A percentile compares a stretch with the other conserved stretches of the same genome.
These are phyloP conservation scores for Catalaphyllia jardinei DNA, from an alignment of 64 coral and sea anemone species.

Conservation along the genomic window DNA sequence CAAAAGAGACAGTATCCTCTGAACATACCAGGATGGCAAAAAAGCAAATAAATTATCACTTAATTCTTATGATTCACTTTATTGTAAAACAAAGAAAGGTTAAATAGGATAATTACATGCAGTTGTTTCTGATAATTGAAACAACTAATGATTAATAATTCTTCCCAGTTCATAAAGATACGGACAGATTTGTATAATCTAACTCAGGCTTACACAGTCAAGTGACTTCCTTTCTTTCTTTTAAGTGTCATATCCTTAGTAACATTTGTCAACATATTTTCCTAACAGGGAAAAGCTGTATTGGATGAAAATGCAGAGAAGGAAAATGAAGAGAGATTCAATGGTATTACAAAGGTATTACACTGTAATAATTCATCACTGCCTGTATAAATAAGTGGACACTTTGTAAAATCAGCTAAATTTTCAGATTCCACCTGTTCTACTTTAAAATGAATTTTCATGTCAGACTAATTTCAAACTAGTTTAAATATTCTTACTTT, in stretches of 20 bases:
- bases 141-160: not conserved
- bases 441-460: too few species aligned
- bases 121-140: not conserved
- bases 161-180: too few species aligned
- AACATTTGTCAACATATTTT: not conserved
- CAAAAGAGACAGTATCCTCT: too few species aligned
- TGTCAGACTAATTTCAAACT: too few species aligned
- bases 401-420: too few species aligned
- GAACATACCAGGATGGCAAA: too few species aligned
- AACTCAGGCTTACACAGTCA: not conserved
- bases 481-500: too few species aligned
- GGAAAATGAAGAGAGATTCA: constrained; percentile 39
- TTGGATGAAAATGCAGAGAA: constrained; percentile 26
- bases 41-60: too few species aligned
- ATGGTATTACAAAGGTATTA: constrained; percentile 33
- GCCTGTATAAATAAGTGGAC: not conserved
- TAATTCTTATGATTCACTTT: not conserved
- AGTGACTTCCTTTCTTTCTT: not conserved
- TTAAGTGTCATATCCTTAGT: not conserved
- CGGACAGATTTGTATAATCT: not conserved
- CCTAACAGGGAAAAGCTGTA: constrained; percentile 14
- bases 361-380: not conserved
- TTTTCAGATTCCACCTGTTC: too few species aligned
- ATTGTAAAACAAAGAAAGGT: not conserved
- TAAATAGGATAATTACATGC: not conserved